Evolutionary conservation across 2,888 invertebrate genomes (phyloP), one percentile per base, ranked within the genome.

Genomic region (Balanococcus diminutus): DNA sequence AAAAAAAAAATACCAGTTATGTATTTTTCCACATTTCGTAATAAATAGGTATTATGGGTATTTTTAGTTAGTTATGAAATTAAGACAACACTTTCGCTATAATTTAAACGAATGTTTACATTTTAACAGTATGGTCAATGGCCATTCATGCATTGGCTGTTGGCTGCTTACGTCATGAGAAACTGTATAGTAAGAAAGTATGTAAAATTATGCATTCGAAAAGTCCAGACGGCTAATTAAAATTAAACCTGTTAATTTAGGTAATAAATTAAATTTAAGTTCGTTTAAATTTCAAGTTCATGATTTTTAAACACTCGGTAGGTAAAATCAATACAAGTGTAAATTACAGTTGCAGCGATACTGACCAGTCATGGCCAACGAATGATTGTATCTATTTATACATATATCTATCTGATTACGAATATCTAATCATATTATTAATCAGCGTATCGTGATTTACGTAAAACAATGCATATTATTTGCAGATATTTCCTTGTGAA

Each of bases 61-160:
- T 67, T 67, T 67, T 67, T 67, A 67, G 28, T 28, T 28, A 16
- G 19, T 79, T 79, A 79, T 4, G 75, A 79, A 79, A 79, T 79
- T 79, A 79, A 32, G 22, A 36, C 6, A 79, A 36, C 75, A 36
- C 75, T 79, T 79, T 79, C 75, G 75, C 75, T 36, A 3, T 6
- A 79, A 1, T 79, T 79, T 79, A 36, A 67, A 79, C 75, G 75
- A 25, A 36, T 36, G 36, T 79, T 79, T 79, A 79, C 75, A 25
- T 79, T 79, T 79, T 36, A 79, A 79, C 75, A 19, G 36, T n/a
- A n/a, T n/a, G n/a, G n/a, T n/a, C n/a, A n/a, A n/a, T 6, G 75
- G 22, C 22, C 36, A 79, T 36, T 36, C 75, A 79, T 36, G 75
- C 75, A 36, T 79, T 9, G 36, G 11, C 56, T n/a, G 56, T 22